Percentiles rank a stretch among this genome's conserved stretches.
Evolutionary conservation across 2,888 invertebrate genomes (phyloP).

Genomic region (Chrysolina haemoptera): DNA sequence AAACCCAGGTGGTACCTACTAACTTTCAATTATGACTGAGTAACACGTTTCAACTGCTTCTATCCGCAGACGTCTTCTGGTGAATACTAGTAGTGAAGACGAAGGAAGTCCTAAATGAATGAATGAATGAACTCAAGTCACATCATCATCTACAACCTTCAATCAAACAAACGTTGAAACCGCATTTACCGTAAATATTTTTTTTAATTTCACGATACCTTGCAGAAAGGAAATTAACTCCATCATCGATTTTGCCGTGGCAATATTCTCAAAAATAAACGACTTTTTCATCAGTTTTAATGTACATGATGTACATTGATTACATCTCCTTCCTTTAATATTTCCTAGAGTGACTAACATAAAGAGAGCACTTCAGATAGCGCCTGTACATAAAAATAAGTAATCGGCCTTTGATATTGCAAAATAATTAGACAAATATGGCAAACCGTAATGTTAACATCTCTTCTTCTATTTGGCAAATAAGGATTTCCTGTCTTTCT

Average conservation of each 20-base stretch:
- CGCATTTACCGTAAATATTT: too few relatives aligned
- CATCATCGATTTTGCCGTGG: background rate
- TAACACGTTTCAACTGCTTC: too few relatives aligned
- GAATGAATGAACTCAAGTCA: too few relatives aligned
- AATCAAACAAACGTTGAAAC: too few relatives aligned
- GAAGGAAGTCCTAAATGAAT: too few relatives aligned
- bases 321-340: background rate
- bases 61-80: too few relatives aligned
- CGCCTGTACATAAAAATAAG: background rate
- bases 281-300: background rate
- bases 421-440: conserved; percentile 21
- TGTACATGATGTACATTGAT: background rate
- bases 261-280: background rate
- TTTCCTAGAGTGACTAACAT: background rate
- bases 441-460: conserved; percentile 15
- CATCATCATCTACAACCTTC: too few relatives aligned
- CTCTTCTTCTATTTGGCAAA: conserved; percentile 18
- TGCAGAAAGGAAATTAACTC: too few relatives aligned
- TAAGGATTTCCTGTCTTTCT: conserved; percentile 17
- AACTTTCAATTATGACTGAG: too few relatives aligned
- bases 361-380: background rate
- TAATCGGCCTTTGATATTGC: background rate
- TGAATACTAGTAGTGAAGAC: too few relatives aligned
- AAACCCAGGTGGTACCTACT: too few relatives aligned
- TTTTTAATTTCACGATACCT: too few relatives aligned